Evolutionary conservation across 2,113 vertebrate species (phyloP), one percentile per base, ranked within the genome.

Genomic region (Datnioides undecimradiatus): DNA sequence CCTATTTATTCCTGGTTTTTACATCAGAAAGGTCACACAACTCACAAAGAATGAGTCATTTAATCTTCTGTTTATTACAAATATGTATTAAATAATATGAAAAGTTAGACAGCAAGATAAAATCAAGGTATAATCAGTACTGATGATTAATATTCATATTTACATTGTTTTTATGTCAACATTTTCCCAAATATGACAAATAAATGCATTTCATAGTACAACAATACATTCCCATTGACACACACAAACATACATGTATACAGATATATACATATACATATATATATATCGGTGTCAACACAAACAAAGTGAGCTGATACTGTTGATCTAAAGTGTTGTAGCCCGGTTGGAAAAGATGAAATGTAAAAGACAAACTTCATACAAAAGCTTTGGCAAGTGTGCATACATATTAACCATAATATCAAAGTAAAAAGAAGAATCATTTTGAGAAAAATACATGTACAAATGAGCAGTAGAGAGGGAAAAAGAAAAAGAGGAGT

Each of bases 301-400:
- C 86, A 92, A 76, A 84, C 68, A 90, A 40, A 82, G n/a, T 64
- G 38, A 31, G 41, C n/a, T 48, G 43, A 48, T 33, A n/a, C n/a
- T 48, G 31, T 38, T 58, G 38, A 45, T 34, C 19, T 46, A 79
- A 78, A 54, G 67, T 69, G 51, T 70, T 65, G 70, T 19, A 48
- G 52, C 43, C 64, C 57, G 64, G 52, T 48, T 71, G 71, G 38
- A 78, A 64, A 80, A 51, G 77, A 74, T 80, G 84, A 90, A 90
- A 88, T 88, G 70, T 83, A 60, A 80, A 90, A 89, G 86, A 93
- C 90, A 90, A 89, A 92, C 87, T 91, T 93, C 73, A 90, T 92
- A 94, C 88, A 95, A 95, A 94, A 87, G 84, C 94, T 95, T 95
- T 95, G 95, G 94, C 93, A 93, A 93, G 88, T 90, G 92, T 94